Evolutionary conservation across 2,888 invertebrate species (phyloP).

Genomic region (Epicampocera succincta): DNA sequence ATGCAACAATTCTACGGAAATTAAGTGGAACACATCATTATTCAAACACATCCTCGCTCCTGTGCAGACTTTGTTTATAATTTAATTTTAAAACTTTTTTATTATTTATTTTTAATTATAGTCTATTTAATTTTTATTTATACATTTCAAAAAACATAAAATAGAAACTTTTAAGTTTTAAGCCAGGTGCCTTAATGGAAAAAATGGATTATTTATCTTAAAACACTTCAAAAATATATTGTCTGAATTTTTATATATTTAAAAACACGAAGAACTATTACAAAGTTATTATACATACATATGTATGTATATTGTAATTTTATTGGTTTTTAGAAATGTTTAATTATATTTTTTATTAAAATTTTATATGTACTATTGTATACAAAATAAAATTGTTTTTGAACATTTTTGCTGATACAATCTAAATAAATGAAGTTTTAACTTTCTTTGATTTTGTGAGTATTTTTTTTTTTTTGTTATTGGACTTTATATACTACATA

Average conservation of each 20-base stretch:
- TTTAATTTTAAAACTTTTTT: constrained; percentile 45
- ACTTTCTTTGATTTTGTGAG: constrained; percentile 19
- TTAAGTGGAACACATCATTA: not conserved
- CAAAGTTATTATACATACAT: not conserved
- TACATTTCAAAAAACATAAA: constrained; percentile 15
- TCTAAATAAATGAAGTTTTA: constrained; percentile 32
- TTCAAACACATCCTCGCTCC: constrained; percentile 64
- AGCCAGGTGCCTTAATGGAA: constrained; percentile 53
- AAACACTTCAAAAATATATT: too few relatives aligned
- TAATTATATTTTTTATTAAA: constrained; percentile 15
- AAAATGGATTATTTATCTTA: too few relatives aligned
- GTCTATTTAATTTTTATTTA: constrained; percentile 41
- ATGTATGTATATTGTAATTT: constrained; percentile 4
- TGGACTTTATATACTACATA: too few relatives aligned
- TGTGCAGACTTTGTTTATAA: constrained; percentile 64
- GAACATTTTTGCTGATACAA: constrained; percentile 49
- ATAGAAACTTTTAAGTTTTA: constrained; percentile 15
- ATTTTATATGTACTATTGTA: constrained; percentile 43
- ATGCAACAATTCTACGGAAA: not conserved
- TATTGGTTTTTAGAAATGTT: not conserved
- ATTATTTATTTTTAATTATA: constrained; percentile 55
- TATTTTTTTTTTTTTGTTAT: not conserved
- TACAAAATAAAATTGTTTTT: constrained; percentile 60
- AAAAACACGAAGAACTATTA: not conserved
- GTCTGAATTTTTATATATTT: constrained; percentile 1